phyloP scores from a whole-genome alignment of 2,113 vertebrate genomes.

The Dipodomys merriami region DNA sequence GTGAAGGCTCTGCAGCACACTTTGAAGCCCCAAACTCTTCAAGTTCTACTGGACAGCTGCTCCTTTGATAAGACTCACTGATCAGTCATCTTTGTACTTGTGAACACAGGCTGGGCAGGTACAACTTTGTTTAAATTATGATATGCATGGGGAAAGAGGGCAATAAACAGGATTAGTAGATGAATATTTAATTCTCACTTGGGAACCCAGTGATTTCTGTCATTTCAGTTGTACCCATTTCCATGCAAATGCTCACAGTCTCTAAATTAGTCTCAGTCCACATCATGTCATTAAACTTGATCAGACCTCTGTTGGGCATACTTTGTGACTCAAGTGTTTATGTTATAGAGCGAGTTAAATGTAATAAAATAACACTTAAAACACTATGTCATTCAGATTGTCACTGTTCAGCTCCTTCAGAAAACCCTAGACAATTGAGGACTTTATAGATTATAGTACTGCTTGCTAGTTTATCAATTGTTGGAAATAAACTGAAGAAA shows the following conservation, averaged over 20 bases:
- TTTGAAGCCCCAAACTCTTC: background rate
- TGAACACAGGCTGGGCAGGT: conserved; percentile 18
- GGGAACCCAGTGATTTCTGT: conserved; percentile 61
- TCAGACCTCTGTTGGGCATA: conserved; percentile 69
- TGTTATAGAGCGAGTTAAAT: conserved; percentile 58
- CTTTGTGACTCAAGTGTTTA: conserved; percentile 73
- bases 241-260: conserved; percentile 71
- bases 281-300: conserved; percentile 69
- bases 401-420: conserved; percentile 49
- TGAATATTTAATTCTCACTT: conserved; percentile 65
- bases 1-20: no score
- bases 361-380: conserved; percentile 69
- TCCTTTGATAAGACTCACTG: conserved; percentile 17
- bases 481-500: conserved; percentile 24
- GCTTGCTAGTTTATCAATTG: conserved; percentile 31
- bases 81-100: background rate
- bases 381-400: conserved; percentile 63
- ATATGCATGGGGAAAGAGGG: conserved; percentile 12
- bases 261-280: conserved; percentile 74
- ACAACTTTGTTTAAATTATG: conserved; percentile 61
- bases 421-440: conserved; percentile 58
- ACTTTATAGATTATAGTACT: conserved; percentile 48
- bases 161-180: conserved; percentile 46
- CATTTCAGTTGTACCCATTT: conserved; percentile 69
- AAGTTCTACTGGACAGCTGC: background rate